phyloP scores from a whole-genome alignment of 2,888 invertebrate species.

The Nomada lathburiana region DNA sequence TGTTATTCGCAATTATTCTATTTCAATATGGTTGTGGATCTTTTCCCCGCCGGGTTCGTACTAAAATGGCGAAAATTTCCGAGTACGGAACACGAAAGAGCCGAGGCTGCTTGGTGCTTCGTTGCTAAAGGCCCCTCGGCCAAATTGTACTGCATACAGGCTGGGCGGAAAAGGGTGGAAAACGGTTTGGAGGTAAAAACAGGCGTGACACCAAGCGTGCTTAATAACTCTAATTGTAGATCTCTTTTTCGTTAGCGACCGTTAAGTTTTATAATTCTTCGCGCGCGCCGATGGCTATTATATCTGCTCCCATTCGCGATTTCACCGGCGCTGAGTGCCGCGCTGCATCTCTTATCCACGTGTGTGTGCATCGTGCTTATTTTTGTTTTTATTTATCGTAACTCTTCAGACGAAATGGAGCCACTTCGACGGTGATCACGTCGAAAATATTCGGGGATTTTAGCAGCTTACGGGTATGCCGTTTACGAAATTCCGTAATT shows the following conservation, averaged over 20 bases:
- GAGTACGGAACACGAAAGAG: conserved; percentile 14
- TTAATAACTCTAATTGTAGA: conserved; percentile 73
- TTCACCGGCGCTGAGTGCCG: not conserved
- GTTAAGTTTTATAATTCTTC: conserved; percentile 54
- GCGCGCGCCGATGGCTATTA: not conserved
- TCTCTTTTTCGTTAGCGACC: conserved; percentile 61
- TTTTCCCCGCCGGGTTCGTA: not conserved
- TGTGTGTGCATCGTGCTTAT: not conserved
- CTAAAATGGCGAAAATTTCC: conserved; percentile 34
- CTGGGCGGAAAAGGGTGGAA: conserved; percentile 6
- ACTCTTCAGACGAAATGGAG: not conserved
- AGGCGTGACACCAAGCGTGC: conserved; percentile 59
- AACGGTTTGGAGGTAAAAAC: conserved; percentile 41
- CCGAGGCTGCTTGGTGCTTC: conserved; percentile 12
- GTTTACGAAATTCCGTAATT: too few relatives aligned
- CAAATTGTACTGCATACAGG: conserved; percentile 18
- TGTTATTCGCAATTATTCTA: not conserved
- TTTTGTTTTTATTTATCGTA: conserved; percentile 3
- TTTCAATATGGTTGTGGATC: not conserved
- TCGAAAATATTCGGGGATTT: too few relatives aligned
- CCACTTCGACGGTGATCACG: not conserved
- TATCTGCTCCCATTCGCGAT: not conserved
- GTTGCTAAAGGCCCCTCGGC: conserved; percentile 18
- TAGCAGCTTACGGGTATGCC: too few relatives aligned
- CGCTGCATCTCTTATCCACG: not conserved